Evolutionary conservation across 2,888 invertebrate species (phyloP).

Genomic region (Synanthedon andrenaeformis): DNA sequence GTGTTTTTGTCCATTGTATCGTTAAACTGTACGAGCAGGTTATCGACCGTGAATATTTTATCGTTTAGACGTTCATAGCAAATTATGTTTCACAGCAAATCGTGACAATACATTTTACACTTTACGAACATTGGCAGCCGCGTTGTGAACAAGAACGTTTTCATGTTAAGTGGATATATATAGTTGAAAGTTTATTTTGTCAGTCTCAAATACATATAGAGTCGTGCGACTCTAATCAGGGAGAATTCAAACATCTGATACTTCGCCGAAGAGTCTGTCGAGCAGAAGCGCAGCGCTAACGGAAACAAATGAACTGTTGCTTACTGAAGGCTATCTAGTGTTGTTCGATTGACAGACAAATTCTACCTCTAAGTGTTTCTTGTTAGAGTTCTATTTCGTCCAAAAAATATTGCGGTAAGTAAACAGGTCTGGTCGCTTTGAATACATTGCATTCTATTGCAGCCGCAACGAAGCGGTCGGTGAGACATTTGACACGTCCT

Average conservation of each 20-base stretch:
- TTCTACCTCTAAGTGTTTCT: not conserved
- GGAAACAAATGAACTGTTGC: constrained; percentile 63
- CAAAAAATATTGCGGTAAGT: constrained; percentile 27
- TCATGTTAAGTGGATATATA: not conserved
- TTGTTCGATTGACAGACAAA: constrained; percentile 4
- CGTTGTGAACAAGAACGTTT: not conserved
- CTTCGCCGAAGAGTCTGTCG: constrained; percentile 43
- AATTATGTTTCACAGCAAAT: constrained; percentile 20
- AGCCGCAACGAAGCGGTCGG: constrained; percentile 46
- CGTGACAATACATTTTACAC: constrained; percentile 37
- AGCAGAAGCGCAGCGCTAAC: constrained; percentile 49
- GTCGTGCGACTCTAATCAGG: constrained; percentile 56
- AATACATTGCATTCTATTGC: constrained; percentile 59
- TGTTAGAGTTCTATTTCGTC: constrained; percentile 25
- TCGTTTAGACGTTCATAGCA: not conserved
- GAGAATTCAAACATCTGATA: constrained; percentile 46
- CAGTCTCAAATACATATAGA: constrained; percentile 6
- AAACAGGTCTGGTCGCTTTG: constrained; percentile 56
- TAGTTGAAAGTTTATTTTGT: not conserved
- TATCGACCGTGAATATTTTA: not conserved
- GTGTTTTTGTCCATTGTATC: not conserved
- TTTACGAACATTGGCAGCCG: not conserved
- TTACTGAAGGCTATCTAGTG: constrained; percentile 45
- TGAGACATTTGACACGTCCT: constrained; percentile 63
- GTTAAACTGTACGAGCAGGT: not conserved